Evolutionary conservation across 2,797 vertebrate genomes (phyloP).

Genomic region (Malurus splendens): DNA sequence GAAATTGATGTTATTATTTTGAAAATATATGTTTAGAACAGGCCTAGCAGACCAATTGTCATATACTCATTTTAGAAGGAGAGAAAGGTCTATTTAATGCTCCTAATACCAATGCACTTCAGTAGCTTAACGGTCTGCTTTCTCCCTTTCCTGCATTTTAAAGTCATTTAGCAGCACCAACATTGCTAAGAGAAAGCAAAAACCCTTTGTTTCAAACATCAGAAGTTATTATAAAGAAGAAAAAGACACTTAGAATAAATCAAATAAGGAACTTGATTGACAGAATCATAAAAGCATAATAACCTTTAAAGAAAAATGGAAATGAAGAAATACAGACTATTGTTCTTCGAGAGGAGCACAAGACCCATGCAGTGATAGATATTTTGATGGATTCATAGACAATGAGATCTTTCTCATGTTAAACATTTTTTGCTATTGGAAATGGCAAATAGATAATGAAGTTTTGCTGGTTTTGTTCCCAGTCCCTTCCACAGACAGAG

Average conservation of each 20-base stretch:
- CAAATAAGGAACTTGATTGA: neutral
- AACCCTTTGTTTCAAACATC: neutral
- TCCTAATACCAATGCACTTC: neutral
- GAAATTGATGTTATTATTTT: neutral
- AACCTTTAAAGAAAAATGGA: neutral
- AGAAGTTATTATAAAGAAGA: neutral
- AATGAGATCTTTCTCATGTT: neutral
- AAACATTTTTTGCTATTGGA: neutral
- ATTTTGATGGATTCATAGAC: neutral
- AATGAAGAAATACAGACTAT: neutral
- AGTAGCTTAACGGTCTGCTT: neutral
- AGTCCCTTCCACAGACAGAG: neutral
- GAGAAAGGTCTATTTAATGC: neutral
- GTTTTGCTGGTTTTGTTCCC: neutral
- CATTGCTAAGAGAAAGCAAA: neutral
- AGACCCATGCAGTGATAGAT: neutral
- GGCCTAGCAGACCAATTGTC: neutral
- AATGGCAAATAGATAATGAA: neutral
- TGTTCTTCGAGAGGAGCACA: neutral
- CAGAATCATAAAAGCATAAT: neutral
- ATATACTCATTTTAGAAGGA: neutral
- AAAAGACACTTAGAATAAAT: neutral
- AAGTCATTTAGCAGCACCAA: neutral
- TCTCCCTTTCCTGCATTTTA: neutral
- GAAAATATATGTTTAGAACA: neutral